Base-by-base conservation (phyloP, 2,888 invertebrate species). In the Lepidochrysops patricia region DNA sequence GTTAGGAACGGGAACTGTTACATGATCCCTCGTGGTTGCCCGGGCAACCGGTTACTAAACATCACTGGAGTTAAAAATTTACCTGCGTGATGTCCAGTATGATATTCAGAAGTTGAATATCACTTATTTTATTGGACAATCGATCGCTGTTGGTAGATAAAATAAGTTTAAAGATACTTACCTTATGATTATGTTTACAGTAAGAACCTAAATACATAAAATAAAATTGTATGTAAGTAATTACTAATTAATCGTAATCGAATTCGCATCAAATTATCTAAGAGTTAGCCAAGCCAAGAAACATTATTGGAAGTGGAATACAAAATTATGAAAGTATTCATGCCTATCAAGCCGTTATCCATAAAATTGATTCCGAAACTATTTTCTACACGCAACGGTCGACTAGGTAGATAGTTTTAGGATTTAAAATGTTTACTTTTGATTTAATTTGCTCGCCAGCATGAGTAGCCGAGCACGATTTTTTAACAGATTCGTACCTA, bases 271-370 rank as follows among this genome's bases (percentile, higher is more conserved):
- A n/a, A n/a, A n/a, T n/a, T n/a, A n/a, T n/a, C n/a, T n/a, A 9
- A 19, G 19, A 43, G 29, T 29, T 9, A 43, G 43, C 4, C 19
- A 23, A 43, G 6, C 7, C 29, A 29, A 9, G 1, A 2, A 43
- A 43, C 19, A 43, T 19, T 43, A 43, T 43, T 43, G 19, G 54
- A 13, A 15, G 12, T 13, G 29, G 54, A 32, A 29, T 54, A 19
- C 54, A 52, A 50, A 26, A 27, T 54, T 15, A 54, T 29, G 19
- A 32, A 54, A 54, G 54, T 19, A 32, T 29, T 32, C 52, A 52
- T 52, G 52, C 52, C 27, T 7, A 27, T 54, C 19, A 19, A n/a
- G 9, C 32, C 32, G 54, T 29, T 23, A 54, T 32, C 7, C 4
- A 7, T 19, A 15, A 52, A 54, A 54, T 54, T 29, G 32, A 54